A percentile compares a stretch with the other conserved stretches of the same genome.
Conservation (phyloP, 64 coral and sea anemone genomes). For the Pocillopora damicornis region DNA sequence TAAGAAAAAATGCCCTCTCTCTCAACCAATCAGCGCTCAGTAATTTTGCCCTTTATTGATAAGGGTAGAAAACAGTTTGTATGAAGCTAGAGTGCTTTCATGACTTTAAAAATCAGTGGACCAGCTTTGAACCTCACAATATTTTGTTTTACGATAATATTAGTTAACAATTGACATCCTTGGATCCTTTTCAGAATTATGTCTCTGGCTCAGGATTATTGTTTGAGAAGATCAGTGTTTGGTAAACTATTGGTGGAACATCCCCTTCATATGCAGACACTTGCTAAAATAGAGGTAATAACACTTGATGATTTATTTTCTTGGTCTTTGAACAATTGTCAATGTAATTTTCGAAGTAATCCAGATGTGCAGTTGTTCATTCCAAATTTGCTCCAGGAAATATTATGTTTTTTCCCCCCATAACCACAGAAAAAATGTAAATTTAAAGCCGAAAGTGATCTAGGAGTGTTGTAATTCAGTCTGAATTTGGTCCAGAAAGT, state of each 20-base stretch:
- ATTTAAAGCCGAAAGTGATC: not conserved
- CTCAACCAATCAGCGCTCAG: too few species aligned
- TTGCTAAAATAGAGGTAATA: conserved; percentile 83
- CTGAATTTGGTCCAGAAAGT: not conserved
- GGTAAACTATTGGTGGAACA: conserved; percentile 71
- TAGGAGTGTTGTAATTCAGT: not conserved
- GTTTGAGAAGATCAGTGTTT: conserved; percentile 72
- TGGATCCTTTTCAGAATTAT: conserved; percentile 52
- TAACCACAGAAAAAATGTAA: too few species aligned
- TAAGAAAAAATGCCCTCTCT: too few species aligned
- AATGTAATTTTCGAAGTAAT: not conserved
- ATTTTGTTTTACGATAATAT: not conserved
- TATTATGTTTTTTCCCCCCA: too few species aligned
- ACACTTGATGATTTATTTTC: not conserved
- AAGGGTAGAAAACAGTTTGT: too few species aligned
- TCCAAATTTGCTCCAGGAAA: too few species aligned
- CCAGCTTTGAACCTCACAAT: too few species aligned
- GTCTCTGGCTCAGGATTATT: conserved; percentile 81
- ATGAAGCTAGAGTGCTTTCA: too few species aligned
- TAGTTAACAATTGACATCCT: not conserved
- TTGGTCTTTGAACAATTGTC: not conserved
- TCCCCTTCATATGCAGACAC: conserved; percentile 81
- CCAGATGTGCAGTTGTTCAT: too few species aligned
- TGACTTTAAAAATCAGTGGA: too few species aligned
- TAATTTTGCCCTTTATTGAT: too few species aligned